Conservation (phyloP, 1,140 invertebrate species). For the Drosophila nigromelanica region DNA sequence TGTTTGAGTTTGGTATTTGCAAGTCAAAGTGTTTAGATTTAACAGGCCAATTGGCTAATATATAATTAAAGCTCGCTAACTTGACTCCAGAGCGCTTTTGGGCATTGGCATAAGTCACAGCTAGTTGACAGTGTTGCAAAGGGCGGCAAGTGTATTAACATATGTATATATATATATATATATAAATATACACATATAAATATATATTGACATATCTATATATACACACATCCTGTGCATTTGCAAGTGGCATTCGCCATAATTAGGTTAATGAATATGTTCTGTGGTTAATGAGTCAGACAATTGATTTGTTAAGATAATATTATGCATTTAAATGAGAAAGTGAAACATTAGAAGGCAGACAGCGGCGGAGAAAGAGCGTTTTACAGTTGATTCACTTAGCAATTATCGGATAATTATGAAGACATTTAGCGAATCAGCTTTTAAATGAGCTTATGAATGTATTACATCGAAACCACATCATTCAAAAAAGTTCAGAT, state of each 20-base stretch:
- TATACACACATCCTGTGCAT: slow-evolving; percentile 18
- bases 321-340: slow-evolving; percentile 12
- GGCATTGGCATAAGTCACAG: slow-evolving; percentile 1
- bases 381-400: slow-evolving; percentile 2
- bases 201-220: slow-evolving; percentile 2
- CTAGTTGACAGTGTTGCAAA: slow-evolving; percentile 4
- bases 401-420: slow-evolving; percentile 8
- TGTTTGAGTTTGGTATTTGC: slow-evolving; percentile 24
- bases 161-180: background rate
- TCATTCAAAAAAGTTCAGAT: no score
- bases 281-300: slow-evolving; percentile 28
- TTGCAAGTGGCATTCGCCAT: slow-evolving; percentile 28
- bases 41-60: slow-evolving; percentile 59
- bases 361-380: background rate
- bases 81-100: slow-evolving; percentile 7
- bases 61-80: slow-evolving; percentile 58
- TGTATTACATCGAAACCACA: no score
- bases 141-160: slow-evolving; percentile 31
- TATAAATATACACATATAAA: slow-evolving; percentile 1
- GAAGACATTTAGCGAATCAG: background rate
- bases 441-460: no score
- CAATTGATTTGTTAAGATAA: slow-evolving; percentile 44
- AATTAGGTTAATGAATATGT: slow-evolving; percentile 49
- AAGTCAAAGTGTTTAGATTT: slow-evolving; percentile 61
- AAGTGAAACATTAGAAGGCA: background rate